Evolutionary conservation across 1,140 invertebrate genomes (phyloP).

Genomic region (Cyphomyrmex costatus): DNA sequence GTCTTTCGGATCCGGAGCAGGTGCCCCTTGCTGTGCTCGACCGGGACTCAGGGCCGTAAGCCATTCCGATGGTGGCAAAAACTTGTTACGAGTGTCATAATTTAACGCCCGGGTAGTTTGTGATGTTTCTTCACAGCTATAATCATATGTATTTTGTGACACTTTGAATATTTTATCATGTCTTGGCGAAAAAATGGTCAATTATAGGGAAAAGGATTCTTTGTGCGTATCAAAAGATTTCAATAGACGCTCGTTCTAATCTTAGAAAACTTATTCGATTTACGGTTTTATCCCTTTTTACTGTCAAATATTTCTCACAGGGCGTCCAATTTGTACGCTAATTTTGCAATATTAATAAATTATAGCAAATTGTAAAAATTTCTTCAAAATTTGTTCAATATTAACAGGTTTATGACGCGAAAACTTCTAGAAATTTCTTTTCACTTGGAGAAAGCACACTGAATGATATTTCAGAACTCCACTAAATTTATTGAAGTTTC

Average conservation of each 20-base stretch:
- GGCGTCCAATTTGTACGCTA: neutral
- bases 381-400: neutral
- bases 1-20: constrained; percentile 70
- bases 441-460: neutral
- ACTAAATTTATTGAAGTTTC: constrained; percentile 3
- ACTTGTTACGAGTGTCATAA: constrained; percentile 44
- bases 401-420: neutral
- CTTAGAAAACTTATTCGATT: neutral
- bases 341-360: neutral
- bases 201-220: neutral
- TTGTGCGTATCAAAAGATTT: neutral
- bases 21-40: constrained; percentile 64
- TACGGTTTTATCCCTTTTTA: neutral
- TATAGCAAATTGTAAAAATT: constrained; percentile 11
- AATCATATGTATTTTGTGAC: neutral
- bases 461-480: constrained; percentile 19
- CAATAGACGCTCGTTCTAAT: neutral
- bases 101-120: constrained; percentile 43
- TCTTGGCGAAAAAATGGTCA: neutral
- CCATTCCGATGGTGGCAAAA: constrained; percentile 53
- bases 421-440: constrained; percentile 17
- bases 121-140: constrained; percentile 3
- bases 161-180: neutral
- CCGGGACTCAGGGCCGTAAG: constrained; percentile 46
- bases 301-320: neutral